Evolutionary conservation across 1,140 invertebrate genomes (phyloP).

Genomic region (Bactericera cockerelli): DNA sequence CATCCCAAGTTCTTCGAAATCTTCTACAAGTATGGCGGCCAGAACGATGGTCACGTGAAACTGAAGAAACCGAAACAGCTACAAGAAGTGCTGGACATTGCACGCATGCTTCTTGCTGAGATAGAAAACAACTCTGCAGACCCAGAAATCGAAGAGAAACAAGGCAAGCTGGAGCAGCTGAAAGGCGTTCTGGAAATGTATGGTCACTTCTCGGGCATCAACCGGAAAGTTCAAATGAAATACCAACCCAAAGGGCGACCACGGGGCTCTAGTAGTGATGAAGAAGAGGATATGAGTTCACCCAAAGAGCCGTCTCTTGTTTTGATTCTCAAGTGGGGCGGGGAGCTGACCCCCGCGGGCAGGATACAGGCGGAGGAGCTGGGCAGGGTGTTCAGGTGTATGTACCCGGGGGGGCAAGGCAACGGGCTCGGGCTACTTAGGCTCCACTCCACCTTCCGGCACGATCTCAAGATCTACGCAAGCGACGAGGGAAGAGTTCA

Average conservation of each 20-base stretch:
- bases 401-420: constrained; percentile 88
- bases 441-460: constrained; percentile 93
- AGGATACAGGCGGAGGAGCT: constrained; percentile 93
- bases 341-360: constrained; percentile 95
- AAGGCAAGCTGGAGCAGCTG: constrained; percentile 91
- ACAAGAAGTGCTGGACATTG: constrained; percentile 93
- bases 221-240: constrained; percentile 99
- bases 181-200: constrained; percentile 99
- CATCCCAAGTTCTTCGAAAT: constrained; percentile 99
- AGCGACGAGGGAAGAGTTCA: constrained; percentile 98
- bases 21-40: constrained; percentile 94
- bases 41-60: constrained; percentile 90
- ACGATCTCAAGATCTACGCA: constrained; percentile 98
- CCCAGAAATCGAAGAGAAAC: constrained; percentile 90
- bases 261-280: constrained; percentile 84
- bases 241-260: constrained; percentile 92
- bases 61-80: constrained; percentile 94
- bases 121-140: constrained; percentile 69
- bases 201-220: constrained; percentile 99
- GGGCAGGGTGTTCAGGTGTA: constrained; percentile 94
- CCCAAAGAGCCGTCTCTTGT: constrained; percentile 74
- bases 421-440: constrained; percentile 83
- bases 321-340: constrained; percentile 97
- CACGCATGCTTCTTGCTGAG: constrained; percentile 70
- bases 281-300: constrained; percentile 33